Evolutionary conservation across 2,797 vertebrate species (phyloP), one percentile per base, ranked within the genome.

Genomic region (Ataeniobius toweri): DNA sequence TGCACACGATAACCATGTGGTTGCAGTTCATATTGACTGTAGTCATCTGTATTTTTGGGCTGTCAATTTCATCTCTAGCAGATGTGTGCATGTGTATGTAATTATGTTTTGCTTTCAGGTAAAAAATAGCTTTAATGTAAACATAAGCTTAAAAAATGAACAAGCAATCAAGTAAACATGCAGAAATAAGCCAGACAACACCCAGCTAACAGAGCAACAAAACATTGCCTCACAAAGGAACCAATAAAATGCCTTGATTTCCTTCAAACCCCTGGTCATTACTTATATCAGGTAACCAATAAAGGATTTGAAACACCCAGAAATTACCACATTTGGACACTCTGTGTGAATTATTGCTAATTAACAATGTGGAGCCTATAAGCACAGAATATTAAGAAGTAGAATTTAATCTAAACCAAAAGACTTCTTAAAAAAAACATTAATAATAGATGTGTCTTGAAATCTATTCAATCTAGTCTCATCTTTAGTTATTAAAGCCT

Each of bases 161-260:
- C 41, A 70, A 59, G n/a, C 39, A 14, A 24, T 44, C 24, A 68
- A 68, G n/a, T 48, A 48, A 70, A 70, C 1, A 14, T 26, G 41
- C 12, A 48, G 22, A 14, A 69, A 48, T 0, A 26, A 48, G 26
- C 41, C 41, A 16, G 41, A 70, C 39, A 46, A 46, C 41, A n/a
- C 24, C 67, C 41, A 46, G 9, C 12, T 46, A 69, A 46, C 2
- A 46, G 39, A 67, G 65, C 39, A 44, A 68, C 12, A n/a, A 39
- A 26, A 18, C 67, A 16, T 6, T 48, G 3, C 7, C 79, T 71
- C 80, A 78, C 74, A 78, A 63, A 82, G 88, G 80, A 90, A 83
- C 67, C 83, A 91, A 89, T 90, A 88, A 78, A 65, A 10, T n/a
- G 31, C 13, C 58, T 85, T 53, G 81, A 78, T 82, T 79, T 46